Percentiles rank a stretch among this genome's conserved stretches.
phyloP scores from a whole-genome alignment of 30 jellyfish, hydroid and myxozoan species.

The Sanderia malayensis region DNA sequence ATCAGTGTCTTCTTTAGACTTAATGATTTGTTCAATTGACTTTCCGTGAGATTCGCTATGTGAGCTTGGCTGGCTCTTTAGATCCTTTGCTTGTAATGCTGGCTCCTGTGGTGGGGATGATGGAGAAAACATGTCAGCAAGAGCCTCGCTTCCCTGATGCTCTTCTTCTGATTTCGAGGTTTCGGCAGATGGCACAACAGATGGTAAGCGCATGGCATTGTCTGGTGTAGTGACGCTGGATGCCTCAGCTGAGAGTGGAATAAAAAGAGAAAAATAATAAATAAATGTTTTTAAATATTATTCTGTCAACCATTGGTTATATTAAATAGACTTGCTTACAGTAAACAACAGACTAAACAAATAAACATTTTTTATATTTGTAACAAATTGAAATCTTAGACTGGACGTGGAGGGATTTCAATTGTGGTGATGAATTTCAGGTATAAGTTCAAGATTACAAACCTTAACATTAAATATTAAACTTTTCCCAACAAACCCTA shows the following conservation, averaged over 20 bases:
- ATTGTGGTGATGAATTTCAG: too few species aligned
- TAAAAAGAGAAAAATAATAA: too few species aligned
- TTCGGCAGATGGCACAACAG: conserved; percentile 96
- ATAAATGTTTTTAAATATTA: too few species aligned
- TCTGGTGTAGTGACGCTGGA: conserved; percentile 54
- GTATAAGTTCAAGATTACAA: too few species aligned
- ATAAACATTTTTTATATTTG: too few species aligned
- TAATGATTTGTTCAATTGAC: neutral
- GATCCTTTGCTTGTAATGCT: neutral
- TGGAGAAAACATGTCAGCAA: conserved; percentile 86
- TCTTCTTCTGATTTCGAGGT: conserved; percentile 73
- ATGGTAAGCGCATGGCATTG: conserved; percentile 78
- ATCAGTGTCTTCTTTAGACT: conserved; percentile 7
- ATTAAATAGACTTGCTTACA: too few species aligned
- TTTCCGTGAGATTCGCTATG: conserved; percentile 10
- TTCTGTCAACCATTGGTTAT: too few species aligned
- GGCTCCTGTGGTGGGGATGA: conserved; percentile 65
- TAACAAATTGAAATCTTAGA: too few species aligned
- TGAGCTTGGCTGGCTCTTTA: neutral
- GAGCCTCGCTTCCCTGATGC: conserved; percentile 53
- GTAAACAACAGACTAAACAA: too few species aligned
- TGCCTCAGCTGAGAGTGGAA: conserved; percentile 46
- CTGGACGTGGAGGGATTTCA: too few species aligned
- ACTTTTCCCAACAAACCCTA: too few species aligned
- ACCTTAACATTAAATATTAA: too few species aligned